Percentiles rank a stretch among this genome's conserved stretches.
These are phyloP conservation scores for Formica aserva DNA, from an alignment of 2,888 invertebrate species.

Conservation along the genomic window DNA sequence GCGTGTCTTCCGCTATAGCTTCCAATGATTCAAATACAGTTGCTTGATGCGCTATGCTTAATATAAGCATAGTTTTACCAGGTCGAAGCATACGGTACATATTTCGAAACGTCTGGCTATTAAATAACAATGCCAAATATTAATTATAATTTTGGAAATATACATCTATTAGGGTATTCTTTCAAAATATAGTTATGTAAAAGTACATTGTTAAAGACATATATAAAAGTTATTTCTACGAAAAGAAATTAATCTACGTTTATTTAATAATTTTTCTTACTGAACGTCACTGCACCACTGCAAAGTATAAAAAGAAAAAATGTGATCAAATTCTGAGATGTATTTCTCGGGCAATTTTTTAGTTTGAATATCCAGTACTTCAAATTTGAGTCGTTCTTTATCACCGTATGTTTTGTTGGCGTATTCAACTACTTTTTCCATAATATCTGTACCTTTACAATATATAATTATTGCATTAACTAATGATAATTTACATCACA, in stretches of 20 bases:
- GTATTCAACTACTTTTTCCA: not conserved
- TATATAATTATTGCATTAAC: too few relatives aligned
- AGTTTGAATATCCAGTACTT: not conserved
- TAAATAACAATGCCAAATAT: not conserved
- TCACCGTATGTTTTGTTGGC: too few relatives aligned
- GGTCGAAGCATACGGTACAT: slow-evolving; percentile 3
- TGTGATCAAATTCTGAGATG: not conserved
- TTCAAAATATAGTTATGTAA: too few relatives aligned
- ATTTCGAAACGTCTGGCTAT: not conserved
- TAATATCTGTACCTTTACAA: not conserved
- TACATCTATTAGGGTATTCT: not conserved
- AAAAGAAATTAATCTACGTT: not conserved
- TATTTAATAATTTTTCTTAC: not conserved
- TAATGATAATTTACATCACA: too few relatives aligned
- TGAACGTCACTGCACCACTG: not conserved
- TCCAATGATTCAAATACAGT: not conserved
- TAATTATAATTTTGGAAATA: not conserved
- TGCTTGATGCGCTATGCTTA: not conserved
- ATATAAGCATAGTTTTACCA: not conserved
- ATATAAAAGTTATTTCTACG: not conserved
- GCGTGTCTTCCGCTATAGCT: not conserved
- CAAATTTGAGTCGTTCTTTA: not conserved
- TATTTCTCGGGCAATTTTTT: not conserved
- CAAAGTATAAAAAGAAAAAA: not conserved
- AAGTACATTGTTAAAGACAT: too few relatives aligned